These are phyloP conservation scores for Cetoscarus ocellatus DNA, from an alignment of 2,797 vertebrate species.

Conservation along the genomic window DNA sequence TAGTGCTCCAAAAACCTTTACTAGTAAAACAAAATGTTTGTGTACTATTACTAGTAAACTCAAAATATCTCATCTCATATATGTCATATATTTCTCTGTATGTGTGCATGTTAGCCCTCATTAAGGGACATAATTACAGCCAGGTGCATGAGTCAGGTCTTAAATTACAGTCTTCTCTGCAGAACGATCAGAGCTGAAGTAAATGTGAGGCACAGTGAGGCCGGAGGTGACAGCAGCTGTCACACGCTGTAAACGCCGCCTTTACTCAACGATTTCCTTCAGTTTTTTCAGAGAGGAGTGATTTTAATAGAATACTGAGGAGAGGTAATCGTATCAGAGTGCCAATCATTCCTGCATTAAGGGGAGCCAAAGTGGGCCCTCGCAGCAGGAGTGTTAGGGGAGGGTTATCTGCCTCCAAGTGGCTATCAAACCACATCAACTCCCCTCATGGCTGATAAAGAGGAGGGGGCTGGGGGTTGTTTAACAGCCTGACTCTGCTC, in stretches of 20 bases:
- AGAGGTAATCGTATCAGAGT: conserved; percentile 49
- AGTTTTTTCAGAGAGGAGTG: conserved; percentile 4
- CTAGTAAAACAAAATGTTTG: too few relatives aligned
- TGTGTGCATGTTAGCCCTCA: not conserved
- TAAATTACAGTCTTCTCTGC: conserved; percentile 23
- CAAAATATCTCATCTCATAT: too few relatives aligned
- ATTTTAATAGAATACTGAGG: conserved; percentile 54
- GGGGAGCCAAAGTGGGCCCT: conserved; percentile 33
- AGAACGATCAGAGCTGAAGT: conserved; percentile 10
- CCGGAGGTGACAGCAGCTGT: conserved; percentile 5
- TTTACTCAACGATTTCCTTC: conserved; percentile 15
- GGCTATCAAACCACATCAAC: conserved; percentile 52
- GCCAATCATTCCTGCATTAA: conserved; percentile 68
- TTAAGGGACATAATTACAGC: conserved; percentile 1
- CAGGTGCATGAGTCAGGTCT: conserved; percentile 23
- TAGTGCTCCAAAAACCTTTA: too few relatives aligned
- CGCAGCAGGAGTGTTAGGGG: conserved; percentile 29
- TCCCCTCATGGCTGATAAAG: conserved; percentile 31
- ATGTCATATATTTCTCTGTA: conserved; percentile 3
- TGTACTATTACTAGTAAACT: too few relatives aligned
- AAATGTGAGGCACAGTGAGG: conserved; percentile 11
- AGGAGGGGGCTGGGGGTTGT: conserved; percentile 27
- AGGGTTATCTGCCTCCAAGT: conserved; percentile 36
- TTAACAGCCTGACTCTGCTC: conserved; percentile 52
- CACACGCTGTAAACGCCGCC: conserved; percentile 11